Conservation (phyloP, 2,797 vertebrate genomes). For the Buceros bicornis region DNA sequence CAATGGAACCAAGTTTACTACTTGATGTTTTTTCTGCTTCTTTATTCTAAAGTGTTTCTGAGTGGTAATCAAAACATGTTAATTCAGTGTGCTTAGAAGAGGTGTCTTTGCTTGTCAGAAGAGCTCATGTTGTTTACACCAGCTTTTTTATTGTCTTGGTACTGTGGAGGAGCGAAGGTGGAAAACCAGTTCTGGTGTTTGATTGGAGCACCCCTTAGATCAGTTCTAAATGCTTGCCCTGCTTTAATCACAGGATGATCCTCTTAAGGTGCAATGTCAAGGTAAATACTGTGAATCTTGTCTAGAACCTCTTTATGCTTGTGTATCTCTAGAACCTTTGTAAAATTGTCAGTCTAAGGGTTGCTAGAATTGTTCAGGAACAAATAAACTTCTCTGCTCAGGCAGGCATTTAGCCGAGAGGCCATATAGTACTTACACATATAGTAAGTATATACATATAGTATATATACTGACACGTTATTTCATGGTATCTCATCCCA, state of each 20-base stretch:
- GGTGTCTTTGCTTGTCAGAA: background rate
- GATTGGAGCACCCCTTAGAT: background rate
- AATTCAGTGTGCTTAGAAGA: background rate
- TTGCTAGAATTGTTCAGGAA: background rate
- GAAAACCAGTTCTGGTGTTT: background rate
- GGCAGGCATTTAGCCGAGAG: background rate
- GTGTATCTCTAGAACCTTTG: background rate
- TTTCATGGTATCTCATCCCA: background rate
- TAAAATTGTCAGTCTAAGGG: background rate
- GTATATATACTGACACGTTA: no score
- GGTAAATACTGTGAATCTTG: background rate
- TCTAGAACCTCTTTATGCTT: background rate
- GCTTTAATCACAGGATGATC: background rate
- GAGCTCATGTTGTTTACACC: background rate
- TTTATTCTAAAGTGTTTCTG: background rate
- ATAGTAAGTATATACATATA: no score
- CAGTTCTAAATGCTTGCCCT: background rate
- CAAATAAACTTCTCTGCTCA: background rate
- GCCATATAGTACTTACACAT: background rate
- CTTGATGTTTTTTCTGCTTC: background rate
- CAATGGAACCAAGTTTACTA: background rate
- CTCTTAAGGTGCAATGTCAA: background rate
- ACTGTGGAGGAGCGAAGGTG: background rate
- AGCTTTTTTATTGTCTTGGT: background rate
- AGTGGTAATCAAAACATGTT: background rate